Percentiles rank a stretch among this genome's conserved stretches.
phyloP scores from a whole-genome alignment of 2,888 invertebrate genomes.

The Drosophila testacea region DNA sequence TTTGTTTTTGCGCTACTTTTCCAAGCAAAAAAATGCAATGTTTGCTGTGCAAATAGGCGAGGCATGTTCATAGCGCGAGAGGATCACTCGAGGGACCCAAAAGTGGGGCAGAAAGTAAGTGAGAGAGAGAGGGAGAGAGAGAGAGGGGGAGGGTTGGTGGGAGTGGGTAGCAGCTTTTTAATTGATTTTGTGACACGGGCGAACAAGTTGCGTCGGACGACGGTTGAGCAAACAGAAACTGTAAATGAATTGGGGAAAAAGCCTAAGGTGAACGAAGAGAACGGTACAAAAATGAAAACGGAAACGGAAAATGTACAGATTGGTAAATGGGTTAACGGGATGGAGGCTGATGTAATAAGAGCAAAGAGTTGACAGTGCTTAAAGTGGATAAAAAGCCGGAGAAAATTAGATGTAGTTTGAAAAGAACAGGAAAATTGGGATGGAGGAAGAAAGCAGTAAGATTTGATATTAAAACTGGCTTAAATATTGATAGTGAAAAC shows the following conservation, averaged over 20 bases:
- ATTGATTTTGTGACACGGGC: slow-evolving; percentile 64
- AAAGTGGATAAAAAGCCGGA: neutral
- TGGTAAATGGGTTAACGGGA: neutral
- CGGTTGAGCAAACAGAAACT: slow-evolving; percentile 35
- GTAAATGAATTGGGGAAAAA: slow-evolving; percentile 40
- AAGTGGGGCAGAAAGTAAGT: too few relatives aligned
- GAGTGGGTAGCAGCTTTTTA: slow-evolving; percentile 42
- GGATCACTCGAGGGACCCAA: slow-evolving; percentile 8
- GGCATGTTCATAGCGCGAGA: slow-evolving; percentile 5
- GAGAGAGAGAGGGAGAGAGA: too few relatives aligned
- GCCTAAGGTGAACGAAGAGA: slow-evolving; percentile 16
- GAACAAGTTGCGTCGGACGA: slow-evolving; percentile 38
- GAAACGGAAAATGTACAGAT: slow-evolving; percentile 10
- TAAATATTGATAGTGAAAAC: neutral
- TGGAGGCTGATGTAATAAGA: neutral
- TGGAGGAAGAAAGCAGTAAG: too few relatives aligned
- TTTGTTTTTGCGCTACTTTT: slow-evolving; percentile 33
- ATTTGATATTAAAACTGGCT: too few relatives aligned
- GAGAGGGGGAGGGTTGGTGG: neutral
- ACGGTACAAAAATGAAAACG: neutral
- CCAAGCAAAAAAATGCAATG: slow-evolving; percentile 16
- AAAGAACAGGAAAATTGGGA: too few relatives aligned
- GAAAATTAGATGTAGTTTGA: neutral
- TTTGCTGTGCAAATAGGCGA: slow-evolving; percentile 52
- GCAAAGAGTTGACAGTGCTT: neutral